phyloP scores from a whole-genome alignment of 2,888 invertebrate genomes.

The Venusia cambrica region DNA sequence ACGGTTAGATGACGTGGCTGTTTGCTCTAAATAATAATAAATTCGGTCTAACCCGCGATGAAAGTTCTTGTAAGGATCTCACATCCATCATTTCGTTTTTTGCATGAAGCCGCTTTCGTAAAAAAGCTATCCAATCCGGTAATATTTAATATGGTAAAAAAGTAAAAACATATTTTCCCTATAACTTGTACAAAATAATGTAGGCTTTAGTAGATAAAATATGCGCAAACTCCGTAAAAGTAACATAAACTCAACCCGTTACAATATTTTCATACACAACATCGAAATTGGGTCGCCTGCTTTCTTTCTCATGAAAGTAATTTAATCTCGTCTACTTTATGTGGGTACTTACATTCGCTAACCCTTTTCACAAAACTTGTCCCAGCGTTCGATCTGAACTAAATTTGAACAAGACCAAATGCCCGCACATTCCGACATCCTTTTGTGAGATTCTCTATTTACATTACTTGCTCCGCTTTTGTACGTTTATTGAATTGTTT shows the following conservation, averaged over 20 bases:
- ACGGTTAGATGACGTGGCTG: constrained; percentile 50
- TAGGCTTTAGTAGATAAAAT: constrained; percentile 32
- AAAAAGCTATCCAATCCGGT: constrained; percentile 24
- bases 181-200: constrained; percentile 31
- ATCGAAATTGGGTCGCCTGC: constrained; percentile 40
- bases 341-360: constrained; percentile 51
- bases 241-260: constrained; percentile 33
- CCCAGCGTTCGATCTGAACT: constrained; percentile 71
- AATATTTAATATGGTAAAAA: constrained; percentile 27
- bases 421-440: constrained; percentile 68
- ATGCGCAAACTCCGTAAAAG: constrained; percentile 35
- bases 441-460: constrained; percentile 68
- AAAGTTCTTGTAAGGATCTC: constrained; percentile 13
- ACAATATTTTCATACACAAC: constrained; percentile 39
- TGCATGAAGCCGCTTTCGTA: constrained; percentile 24
- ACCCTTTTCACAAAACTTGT: constrained; percentile 73
- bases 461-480: constrained; percentile 63
- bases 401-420: constrained; percentile 69
- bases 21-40: constrained; percentile 41
- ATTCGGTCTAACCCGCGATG: constrained; percentile 28
- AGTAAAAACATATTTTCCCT: constrained; percentile 23
- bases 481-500: constrained; percentile 68
- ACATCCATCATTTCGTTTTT: constrained; percentile 26
- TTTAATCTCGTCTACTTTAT: constrained; percentile 65
- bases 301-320: constrained; percentile 60